Evolutionary conservation across 2,797 vertebrate species (phyloP), one percentile per base, ranked within the genome.

Genomic region (Ciconia nigra): DNA sequence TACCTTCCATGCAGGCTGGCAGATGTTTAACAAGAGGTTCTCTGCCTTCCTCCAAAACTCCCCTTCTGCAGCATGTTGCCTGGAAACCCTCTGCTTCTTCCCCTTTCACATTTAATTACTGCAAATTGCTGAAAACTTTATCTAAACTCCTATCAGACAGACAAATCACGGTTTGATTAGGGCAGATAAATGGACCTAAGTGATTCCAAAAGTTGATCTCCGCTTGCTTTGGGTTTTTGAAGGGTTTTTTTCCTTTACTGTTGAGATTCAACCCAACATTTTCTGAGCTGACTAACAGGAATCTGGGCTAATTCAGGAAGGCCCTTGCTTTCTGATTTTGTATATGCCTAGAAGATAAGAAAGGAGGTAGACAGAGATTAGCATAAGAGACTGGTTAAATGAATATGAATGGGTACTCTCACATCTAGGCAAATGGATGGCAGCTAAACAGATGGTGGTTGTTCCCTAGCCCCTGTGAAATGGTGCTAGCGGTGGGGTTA

Each of bases 71-170:
- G 65, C 39, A n/a, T 25, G 90, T 89, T 95, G 92, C 89, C 87
- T 87, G 73, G 95, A 90, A 97, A 92, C 94, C 58, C 66, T 96
- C 72, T 78, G 39, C 82, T 83, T 89, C 93, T 96, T 96, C 95
- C 87, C 89, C 87, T 97, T 97, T 96, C 93, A 93, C 87, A 58
- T 76, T 84, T 92, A 96, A 93, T 96, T 97, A 86, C 79, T 66
- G 76, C 93, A 96, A 95, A 91, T 95, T 92, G 90, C 85, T 76
- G 82, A 96, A 96, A 96, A 95, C 84, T 91, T 93, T 95, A 97
- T 96, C 90, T 95, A 66, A 94, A 91, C 76, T 92, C 72, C 90
- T 94, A 95, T 96, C 96, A 89, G 87, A 81, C 87, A 91, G 87
- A 93, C 74, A 94, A 96, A 97, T 92, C 86, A 51, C 84, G 58